Evolutionary conservation across 1,140 invertebrate genomes (phyloP).

Genomic region (Chymomyza costata): DNA sequence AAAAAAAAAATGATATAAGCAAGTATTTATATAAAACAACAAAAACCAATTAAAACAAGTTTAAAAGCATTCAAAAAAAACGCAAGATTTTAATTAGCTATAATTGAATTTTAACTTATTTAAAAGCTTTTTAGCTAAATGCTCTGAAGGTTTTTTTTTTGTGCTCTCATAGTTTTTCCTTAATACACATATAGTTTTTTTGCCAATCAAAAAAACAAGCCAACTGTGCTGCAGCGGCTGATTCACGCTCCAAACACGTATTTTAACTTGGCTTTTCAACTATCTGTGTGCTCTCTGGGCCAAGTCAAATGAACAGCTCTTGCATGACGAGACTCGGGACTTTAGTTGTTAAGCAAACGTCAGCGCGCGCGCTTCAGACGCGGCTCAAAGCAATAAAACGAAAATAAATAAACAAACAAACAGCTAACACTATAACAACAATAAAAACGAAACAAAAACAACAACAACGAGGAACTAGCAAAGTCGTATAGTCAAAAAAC

Average conservation of each 20-base stretch:
- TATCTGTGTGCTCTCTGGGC: too few relatives aligned
- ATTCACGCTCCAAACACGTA: slow-evolving; percentile 39
- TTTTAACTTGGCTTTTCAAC: slow-evolving; percentile 13
- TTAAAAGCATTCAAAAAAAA: background rate
- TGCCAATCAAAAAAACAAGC: too few relatives aligned
- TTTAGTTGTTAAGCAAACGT: slow-evolving; percentile 61
- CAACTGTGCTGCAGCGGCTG: too few relatives aligned
- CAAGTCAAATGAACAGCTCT: background rate
- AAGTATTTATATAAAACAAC: background rate
- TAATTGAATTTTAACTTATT: background rate
- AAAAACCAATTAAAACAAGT: slow-evolving; percentile 25
- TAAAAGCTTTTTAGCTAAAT: too few relatives aligned
- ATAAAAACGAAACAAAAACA: too few relatives aligned
- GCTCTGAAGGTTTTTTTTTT: too few relatives aligned
- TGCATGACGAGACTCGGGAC: slow-evolving; percentile 16
- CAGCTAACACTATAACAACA: background rate
- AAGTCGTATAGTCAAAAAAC: too few relatives aligned
- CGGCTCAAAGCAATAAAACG: background rate
- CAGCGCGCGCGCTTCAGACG: slow-evolving; percentile 42
- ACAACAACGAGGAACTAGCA: too few relatives aligned
- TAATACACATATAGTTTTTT: background rate
- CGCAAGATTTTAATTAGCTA: slow-evolving; percentile 2
- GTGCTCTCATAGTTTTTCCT: too few relatives aligned
- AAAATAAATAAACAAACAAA: background rate
- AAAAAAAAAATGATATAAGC: too few relatives aligned